Evolutionary conservation across 2,888 invertebrate genomes (phyloP).

Genomic region (Andrena fulva): DNA sequence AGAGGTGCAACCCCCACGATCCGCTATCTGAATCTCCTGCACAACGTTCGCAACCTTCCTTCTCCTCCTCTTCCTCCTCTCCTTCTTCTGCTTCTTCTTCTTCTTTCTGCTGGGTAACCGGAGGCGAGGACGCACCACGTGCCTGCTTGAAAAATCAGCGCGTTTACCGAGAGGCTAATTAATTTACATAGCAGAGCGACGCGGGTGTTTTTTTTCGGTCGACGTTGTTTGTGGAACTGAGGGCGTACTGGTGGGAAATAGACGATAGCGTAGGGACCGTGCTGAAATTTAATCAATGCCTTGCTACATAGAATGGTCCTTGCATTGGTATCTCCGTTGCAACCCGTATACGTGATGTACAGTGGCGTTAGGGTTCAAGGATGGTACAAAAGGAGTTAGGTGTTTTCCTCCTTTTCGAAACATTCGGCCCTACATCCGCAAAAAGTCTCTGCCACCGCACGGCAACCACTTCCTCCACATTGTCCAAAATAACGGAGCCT

Average conservation of each 20-base stretch:
- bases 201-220: conserved; percentile 30
- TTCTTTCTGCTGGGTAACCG: conserved; percentile 48
- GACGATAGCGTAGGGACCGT: not conserved
- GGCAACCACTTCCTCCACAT: conserved; percentile 25
- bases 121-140: conserved; percentile 71
- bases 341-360: not conserved
- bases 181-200: conserved; percentile 80
- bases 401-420: not conserved
- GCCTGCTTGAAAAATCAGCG: conserved; percentile 77
- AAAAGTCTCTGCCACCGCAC: not conserved
- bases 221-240: not conserved
- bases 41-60: conserved; percentile 63
- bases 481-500: conserved; percentile 19
- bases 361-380: not conserved
- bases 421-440: not conserved
- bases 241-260: conserved; percentile 30
- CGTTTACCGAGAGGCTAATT: conserved; percentile 79
- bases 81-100: conserved; percentile 38
- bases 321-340: not conserved
- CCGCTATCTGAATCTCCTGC: conserved; percentile 70
- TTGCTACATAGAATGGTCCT: not conserved
- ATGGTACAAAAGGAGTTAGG: not conserved
- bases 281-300: not conserved
- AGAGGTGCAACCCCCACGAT: conserved; percentile 72
- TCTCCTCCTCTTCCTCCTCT: conserved; percentile 42